Evolutionary conservation across 2,797 vertebrate genomes (phyloP), one percentile per base, ranked within the genome.

Genomic region (Pipistrellus kuhlii): DNA sequence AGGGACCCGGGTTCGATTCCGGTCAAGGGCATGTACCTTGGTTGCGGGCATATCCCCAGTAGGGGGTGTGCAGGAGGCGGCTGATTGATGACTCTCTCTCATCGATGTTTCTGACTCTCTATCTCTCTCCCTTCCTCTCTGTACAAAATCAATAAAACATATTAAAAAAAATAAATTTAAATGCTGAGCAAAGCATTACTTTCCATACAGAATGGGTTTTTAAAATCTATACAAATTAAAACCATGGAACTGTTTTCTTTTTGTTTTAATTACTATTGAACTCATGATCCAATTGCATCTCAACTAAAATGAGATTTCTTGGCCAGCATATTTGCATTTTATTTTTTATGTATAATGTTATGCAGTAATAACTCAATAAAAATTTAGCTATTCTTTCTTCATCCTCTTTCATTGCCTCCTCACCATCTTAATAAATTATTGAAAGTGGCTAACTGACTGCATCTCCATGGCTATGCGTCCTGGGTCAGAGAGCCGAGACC

Each of bases 151-250:
- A 35, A 35, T 35, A 35, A 35, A 35, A 35, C 4, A 35, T 35
- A 35, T 35, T 35, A 35, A 35, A 35, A 35, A 35, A 35, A 35
- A 35, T 53, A 85, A 73, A 91, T 90, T 41, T 68, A 38, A 41
- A 41, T 25, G 12, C 44, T 62, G 13, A 88, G 41, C 46, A 91
- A 73, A 92, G 23, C 12, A 92, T 76, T 94, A 81, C 21, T 85
- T 88, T 71, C 32, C 25, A 21, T 85, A 44, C 5, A 77, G 59
- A 92, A 77, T 83, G 38, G 30, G 30, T 69, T 88, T 55, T 48
- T 13, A n/a, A 87, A 55, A 6, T 27, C 17, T 25, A 20, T 30
- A 62, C 3, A 15, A 44, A 3, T 81, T 48, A 88, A 53, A 85
- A 66, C 46, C 35, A 38, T 38, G 64, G 44, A 87, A 55, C 38